phyloP scores from a whole-genome alignment of 2,888 invertebrate species.

The Caenorhabditis panamensis region DNA sequence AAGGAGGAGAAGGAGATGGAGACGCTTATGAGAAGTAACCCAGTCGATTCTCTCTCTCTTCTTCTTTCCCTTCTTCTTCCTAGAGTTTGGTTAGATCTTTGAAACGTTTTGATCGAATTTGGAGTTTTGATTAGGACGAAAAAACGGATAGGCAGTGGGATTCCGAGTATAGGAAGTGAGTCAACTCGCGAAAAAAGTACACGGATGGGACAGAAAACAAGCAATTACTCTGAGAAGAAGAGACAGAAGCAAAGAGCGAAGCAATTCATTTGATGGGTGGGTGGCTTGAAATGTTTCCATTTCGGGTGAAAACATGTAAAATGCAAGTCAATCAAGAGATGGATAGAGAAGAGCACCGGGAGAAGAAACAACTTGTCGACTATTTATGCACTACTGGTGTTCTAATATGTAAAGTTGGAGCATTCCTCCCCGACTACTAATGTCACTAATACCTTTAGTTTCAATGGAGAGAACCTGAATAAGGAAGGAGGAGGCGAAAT shows the following conservation, averaged over 20 bases:
- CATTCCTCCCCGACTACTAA: background rate
- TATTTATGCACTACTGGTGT: background rate
- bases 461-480: constrained; percentile 17
- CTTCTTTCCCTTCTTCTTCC: too few species aligned
- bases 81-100: background rate
- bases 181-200: constrained; percentile 19
- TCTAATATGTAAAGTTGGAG: background rate
- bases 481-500: background rate
- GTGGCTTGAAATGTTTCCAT: constrained; percentile 25
- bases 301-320: too few species aligned
- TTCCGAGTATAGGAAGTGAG: constrained; percentile 19
- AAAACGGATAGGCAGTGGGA: background rate
- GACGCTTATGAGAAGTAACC: constrained; percentile 11
- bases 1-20: background rate
- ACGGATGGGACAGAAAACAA: constrained; percentile 13
- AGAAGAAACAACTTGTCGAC: too few species aligned
- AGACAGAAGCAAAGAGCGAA: constrained; percentile 2
- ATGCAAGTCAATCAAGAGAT: too few species aligned
- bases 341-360: too few species aligned
- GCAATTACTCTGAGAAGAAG: constrained; percentile 31
- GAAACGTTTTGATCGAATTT: constrained; percentile 16
- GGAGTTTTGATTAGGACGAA: constrained; percentile 27
- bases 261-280: constrained; percentile 44
- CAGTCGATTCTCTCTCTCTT: background rate
- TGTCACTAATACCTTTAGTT: constrained; percentile 9